These are phyloP conservation scores for Polyodon spathula DNA, from an alignment of 2,113 vertebrate genomes.

Conservation along the genomic window DNA sequence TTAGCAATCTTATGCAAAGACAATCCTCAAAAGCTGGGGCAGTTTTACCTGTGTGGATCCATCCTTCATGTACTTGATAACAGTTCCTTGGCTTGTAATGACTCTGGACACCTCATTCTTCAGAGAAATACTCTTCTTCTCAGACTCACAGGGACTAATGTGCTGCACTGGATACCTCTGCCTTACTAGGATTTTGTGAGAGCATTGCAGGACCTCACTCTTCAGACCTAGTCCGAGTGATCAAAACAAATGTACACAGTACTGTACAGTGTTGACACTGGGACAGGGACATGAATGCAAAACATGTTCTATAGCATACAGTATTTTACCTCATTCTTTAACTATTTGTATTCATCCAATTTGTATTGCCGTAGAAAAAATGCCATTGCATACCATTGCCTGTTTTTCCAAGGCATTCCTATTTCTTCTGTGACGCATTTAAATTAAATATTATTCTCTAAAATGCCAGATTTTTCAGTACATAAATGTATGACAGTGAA, in stretches of 20 bases:
- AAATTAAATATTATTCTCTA: no score
- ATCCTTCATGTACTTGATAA: slow-evolving; percentile 71
- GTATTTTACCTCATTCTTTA: no score
- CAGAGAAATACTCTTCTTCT: slow-evolving; percentile 32
- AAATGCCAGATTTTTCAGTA: no score
- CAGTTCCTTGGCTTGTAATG: slow-evolving; percentile 69
- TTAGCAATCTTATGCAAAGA: no score
- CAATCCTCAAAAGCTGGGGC: no score
- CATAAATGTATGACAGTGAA: no score
- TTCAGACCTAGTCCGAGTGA: slow-evolving; percentile 12
- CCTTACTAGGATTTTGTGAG: slow-evolving; percentile 53
- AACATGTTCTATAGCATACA: neutral
- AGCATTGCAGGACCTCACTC: slow-evolving; percentile 13
- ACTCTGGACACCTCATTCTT: slow-evolving; percentile 66
- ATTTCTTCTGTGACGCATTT: no score
- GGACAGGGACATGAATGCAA: slow-evolving; percentile 14
- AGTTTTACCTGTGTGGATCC: slow-evolving; percentile 72
- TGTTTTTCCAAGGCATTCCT: no score
- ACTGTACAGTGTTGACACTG: slow-evolving; percentile 16
- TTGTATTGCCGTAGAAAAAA: no score
- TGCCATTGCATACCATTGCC: no score
- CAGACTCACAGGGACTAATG: slow-evolving; percentile 26
- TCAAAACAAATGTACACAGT: slow-evolving; percentile 10
- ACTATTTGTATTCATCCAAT: no score
- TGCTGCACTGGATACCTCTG: slow-evolving; percentile 65